phyloP scores from a whole-genome alignment of 2,797 vertebrate species.

The Myotis planiceps region DNA sequence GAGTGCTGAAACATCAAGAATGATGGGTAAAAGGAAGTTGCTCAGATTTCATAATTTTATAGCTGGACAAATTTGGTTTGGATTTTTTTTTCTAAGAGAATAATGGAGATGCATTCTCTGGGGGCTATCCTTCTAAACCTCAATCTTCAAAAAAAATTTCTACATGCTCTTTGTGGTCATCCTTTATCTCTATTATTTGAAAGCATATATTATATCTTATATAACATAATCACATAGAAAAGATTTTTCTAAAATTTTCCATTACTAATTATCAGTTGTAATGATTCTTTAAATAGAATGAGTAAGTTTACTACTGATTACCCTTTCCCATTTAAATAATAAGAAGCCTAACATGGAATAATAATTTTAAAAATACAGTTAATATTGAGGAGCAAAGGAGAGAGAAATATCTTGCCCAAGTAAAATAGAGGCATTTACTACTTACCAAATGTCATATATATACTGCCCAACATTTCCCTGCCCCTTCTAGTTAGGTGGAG shows the following conservation, averaged over 20 bases:
- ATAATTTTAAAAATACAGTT: background rate
- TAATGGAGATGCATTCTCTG: background rate
- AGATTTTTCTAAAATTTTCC: background rate
- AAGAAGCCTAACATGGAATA: background rate
- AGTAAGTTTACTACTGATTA: background rate
- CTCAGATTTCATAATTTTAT: background rate
- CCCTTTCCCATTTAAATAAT: background rate
- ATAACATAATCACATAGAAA: background rate
- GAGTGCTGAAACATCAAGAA: background rate
- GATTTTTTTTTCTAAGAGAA: background rate
- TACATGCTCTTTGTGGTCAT: background rate
- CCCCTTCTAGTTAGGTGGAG: background rate
- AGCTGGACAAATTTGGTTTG: background rate
- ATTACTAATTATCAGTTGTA: background rate
- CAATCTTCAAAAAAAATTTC: slow-evolving; percentile 11
- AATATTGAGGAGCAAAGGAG: background rate
- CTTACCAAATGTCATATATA: background rate
- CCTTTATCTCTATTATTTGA: background rate
- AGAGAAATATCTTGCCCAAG: background rate
- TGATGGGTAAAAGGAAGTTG: background rate
- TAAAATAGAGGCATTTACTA: background rate
- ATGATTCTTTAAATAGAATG: background rate
- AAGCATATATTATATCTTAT: background rate
- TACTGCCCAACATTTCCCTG: background rate
- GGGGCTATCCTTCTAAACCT: background rate